Evolutionary conservation across 2,113 vertebrate species (phyloP).

Genomic region (Ahaetulla prasina): DNA sequence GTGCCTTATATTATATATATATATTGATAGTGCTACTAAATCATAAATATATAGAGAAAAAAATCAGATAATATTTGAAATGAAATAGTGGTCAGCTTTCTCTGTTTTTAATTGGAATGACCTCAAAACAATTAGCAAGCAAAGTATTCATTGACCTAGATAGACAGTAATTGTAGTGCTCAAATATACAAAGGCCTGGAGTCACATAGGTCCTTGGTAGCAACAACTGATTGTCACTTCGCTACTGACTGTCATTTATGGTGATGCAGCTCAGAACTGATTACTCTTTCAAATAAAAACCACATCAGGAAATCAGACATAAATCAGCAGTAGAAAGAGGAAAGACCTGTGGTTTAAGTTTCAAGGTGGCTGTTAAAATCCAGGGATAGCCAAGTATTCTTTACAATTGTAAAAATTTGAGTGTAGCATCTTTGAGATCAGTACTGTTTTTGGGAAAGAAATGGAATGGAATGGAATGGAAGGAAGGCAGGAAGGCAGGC

Average conservation of each 20-base stretch:
- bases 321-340: constrained; percentile 11
- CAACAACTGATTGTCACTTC: constrained; percentile 14
- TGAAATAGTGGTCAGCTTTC: neutral
- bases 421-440: neutral
- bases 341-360: neutral
- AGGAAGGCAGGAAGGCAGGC: neutral
- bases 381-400: neutral
- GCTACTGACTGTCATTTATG: constrained; percentile 18
- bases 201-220: constrained; percentile 33
- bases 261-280: constrained; percentile 27
- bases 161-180: constrained; percentile 40
- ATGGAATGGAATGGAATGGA: neutral
- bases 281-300: constrained; percentile 18
- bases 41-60: neutral
- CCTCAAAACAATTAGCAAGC: constrained; percentile 57
- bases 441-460: neutral
- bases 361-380: neutral
- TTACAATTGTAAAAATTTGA: neutral
- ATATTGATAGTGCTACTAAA: neutral
- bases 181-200: constrained; percentile 32
- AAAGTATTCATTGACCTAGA: constrained; percentile 48
- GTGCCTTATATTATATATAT: too few relatives aligned
- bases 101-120: constrained; percentile 8
- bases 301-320: neutral
- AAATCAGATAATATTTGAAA: neutral